These are phyloP conservation scores for Andrena cerasifolii DNA, from an alignment of 1,140 invertebrate species.

Conservation along the genomic window DNA sequence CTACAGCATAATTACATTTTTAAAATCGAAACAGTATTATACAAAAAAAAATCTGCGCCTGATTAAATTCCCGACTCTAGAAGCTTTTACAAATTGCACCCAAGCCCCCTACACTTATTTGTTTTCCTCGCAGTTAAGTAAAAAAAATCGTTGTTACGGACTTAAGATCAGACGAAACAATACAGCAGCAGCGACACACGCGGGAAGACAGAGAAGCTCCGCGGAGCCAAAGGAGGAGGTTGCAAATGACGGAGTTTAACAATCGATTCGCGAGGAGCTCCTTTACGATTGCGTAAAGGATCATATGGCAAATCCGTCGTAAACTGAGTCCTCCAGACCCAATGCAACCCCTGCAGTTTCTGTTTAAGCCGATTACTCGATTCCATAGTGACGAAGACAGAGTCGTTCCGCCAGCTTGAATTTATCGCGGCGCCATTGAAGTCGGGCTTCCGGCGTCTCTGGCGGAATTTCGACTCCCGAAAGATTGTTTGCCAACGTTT, in stretches of 20 bases:
- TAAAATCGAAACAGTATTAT: too few relatives aligned
- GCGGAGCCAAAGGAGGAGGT: constrained; percentile 33
- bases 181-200: not conserved
- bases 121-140: not conserved
- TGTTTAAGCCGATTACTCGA: constrained; percentile 50
- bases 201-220: constrained; percentile 1
- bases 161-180: not conserved
- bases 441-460: not conserved
- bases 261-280: constrained; percentile 55
- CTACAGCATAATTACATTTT: too few relatives aligned
- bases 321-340: constrained; percentile 35
- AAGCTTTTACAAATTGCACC: too few relatives aligned
- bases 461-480: not conserved
- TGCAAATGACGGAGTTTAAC: constrained; percentile 48
- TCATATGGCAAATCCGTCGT: constrained; percentile 63
- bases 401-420: constrained; percentile 28
- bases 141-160: constrained; percentile 1
- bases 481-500: not conserved
- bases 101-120: too few relatives aligned
- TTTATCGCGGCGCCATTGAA: constrained; percentile 51
- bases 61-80: too few relatives aligned
- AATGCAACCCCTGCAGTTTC: constrained; percentile 42
- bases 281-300: constrained; percentile 64
- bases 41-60: too few relatives aligned
- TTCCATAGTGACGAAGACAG: constrained; percentile 52